phyloP scores from a whole-genome alignment of 2,113 vertebrate genomes.

The Empidonax alnorum region DNA sequence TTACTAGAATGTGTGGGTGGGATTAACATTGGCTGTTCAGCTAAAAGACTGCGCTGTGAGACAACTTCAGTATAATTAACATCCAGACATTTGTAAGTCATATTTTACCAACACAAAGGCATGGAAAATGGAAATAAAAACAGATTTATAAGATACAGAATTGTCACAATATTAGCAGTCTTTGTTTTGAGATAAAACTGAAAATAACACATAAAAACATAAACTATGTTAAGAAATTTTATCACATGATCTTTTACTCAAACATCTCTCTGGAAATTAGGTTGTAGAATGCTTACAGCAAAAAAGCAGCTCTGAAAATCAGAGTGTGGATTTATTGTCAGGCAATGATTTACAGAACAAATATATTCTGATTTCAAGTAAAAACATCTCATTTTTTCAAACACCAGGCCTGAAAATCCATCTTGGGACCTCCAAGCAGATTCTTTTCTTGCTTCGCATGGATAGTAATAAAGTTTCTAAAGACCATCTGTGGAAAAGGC shows the following conservation, averaged over 20 bases:
- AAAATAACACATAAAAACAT: not conserved
- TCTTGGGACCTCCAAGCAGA: slow-evolving; percentile 37
- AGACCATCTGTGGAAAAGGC: slow-evolving; percentile 33
- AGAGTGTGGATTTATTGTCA: not conserved
- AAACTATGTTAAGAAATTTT: not conserved
- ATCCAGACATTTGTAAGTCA: slow-evolving; percentile 1
- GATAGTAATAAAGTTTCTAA: slow-evolving; percentile 38
- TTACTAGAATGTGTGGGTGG: not conserved
- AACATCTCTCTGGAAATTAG: slow-evolving; percentile 7
- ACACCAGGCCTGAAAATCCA: slow-evolving; percentile 33
- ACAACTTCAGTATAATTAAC: not conserved
- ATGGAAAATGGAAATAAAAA: not conserved
- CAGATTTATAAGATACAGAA: not conserved
- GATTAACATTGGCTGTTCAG: not conserved
- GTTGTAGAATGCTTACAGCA: not conserved
- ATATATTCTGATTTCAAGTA: slow-evolving; percentile 40
- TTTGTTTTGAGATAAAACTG: not conserved
- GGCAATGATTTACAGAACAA: slow-evolving; percentile 43
- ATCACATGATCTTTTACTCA: not conserved
- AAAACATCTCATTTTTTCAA: slow-evolving; percentile 1
- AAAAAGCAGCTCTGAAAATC: not conserved
- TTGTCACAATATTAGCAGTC: not conserved
- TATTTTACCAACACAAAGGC: not conserved
- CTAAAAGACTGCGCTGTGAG: not conserved
- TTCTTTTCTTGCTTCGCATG: slow-evolving; percentile 43